These are phyloP conservation scores for Crossaster papposus DNA, from an alignment of 53 echinoderm and acorn worm species.

Conservation along the genomic window DNA sequence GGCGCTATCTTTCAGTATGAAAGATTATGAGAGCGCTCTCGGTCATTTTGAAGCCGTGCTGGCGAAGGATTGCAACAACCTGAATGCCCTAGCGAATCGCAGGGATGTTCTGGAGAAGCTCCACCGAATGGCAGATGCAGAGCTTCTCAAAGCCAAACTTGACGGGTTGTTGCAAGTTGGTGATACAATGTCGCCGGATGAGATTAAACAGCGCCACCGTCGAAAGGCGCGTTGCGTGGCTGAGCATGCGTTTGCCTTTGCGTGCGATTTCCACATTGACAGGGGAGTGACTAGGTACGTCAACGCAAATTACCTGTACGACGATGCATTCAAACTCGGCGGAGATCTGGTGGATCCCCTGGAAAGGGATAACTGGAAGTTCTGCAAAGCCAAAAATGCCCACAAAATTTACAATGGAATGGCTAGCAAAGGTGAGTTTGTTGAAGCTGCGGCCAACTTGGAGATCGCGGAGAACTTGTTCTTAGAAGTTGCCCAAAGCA, in stretches of 20 bases:
- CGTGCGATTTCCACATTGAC: constrained; percentile 47
- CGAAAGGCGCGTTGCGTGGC: constrained; percentile 37
- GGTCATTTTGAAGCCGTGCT: constrained; percentile 22
- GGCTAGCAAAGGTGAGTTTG: not conserved
- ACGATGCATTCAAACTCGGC: constrained; percentile 17
- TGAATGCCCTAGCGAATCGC: constrained; percentile 35
- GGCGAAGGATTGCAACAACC: constrained; percentile 26
- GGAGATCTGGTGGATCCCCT: not conserved
- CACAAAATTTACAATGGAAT: constrained; percentile 10
- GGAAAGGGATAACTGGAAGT: constrained; percentile 54
- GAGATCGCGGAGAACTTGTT: not conserved
- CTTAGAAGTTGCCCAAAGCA: constrained; percentile 23
- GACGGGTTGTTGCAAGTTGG: not conserved
- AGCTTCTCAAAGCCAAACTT: not conserved
- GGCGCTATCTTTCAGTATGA: not conserved
- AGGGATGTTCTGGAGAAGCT: not conserved
- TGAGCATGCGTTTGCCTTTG: constrained; percentile 43
- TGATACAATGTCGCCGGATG: not conserved
- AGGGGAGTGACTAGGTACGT: not conserved
- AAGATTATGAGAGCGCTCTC: not conserved
- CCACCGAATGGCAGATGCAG: not conserved
- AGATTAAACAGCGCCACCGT: not conserved
- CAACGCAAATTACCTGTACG: constrained; percentile 34
- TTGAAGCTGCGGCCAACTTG: not conserved
- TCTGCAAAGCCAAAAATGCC: constrained; percentile 20